A percentile compares a stretch with the other conserved stretches of the same genome.
Evolutionary conservation across 2,888 invertebrate genomes (phyloP).

Genomic region (Gymnocheta viridis): DNA sequence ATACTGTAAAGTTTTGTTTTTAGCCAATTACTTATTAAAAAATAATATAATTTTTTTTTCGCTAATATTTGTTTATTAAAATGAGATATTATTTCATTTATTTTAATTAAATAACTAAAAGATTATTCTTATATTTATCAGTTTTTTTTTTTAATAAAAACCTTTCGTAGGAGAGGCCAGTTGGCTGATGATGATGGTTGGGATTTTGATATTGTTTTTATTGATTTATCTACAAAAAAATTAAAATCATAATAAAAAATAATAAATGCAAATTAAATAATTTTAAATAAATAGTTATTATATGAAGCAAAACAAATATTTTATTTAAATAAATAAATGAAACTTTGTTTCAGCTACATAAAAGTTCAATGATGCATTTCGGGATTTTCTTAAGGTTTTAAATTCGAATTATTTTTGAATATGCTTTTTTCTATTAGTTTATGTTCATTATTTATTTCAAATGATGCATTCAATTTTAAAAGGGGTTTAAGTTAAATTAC

Average conservation of each 20-base stretch:
- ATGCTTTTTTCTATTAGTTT: background rate
- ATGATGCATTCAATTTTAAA: background rate
- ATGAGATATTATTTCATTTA: constrained; percentile 22
- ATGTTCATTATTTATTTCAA: constrained; percentile 2
- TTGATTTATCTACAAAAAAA: constrained; percentile 62
- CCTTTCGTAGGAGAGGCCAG: constrained; percentile 8
- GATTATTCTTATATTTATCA: constrained; percentile 3
- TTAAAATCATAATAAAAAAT: constrained; percentile 58
- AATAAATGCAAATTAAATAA: constrained; percentile 61
- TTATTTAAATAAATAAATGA: constrained; percentile 80
- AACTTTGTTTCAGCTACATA: constrained; percentile 72
- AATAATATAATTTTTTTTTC: constrained; percentile 3
- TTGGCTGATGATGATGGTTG: constrained; percentile 44
- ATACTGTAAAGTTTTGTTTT: constrained; percentile 1
- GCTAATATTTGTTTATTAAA: constrained; percentile 7
- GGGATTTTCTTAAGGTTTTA: constrained; percentile 42
- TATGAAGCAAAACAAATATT: constrained; percentile 76
- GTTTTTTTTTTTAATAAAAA: background rate
- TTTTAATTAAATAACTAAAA: constrained; percentile 5
- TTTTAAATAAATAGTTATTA: constrained; percentile 22
- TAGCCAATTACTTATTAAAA: constrained; percentile 28
- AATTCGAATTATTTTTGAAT: background rate
- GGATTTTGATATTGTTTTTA: constrained; percentile 30
- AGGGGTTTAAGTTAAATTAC: constrained; percentile 3
- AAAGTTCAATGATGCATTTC: constrained; percentile 24